phyloP scores from a whole-genome alignment of 1,140 invertebrate genomes.

The Atta texana region DNA sequence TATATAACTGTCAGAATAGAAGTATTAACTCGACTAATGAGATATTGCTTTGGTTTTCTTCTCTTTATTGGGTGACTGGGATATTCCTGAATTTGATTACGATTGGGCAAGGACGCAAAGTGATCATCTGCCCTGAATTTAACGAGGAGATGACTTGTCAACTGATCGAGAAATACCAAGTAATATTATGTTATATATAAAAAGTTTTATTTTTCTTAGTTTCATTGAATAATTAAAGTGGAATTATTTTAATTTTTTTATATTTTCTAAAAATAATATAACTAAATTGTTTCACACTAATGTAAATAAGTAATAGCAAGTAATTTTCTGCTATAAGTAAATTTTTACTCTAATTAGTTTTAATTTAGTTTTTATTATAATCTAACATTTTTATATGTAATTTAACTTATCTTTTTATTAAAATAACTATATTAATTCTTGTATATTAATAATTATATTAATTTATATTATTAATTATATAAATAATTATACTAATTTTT shows the following conservation, averaged over 20 bases:
- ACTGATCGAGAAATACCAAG: constrained; percentile 84
- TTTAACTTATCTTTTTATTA: too few species aligned
- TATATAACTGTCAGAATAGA: neutral
- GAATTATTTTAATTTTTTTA: neutral
- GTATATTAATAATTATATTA: too few species aligned
- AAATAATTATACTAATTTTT: neutral
- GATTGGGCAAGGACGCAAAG: constrained; percentile 79
- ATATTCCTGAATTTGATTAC: constrained; percentile 35
- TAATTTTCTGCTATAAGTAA: neutral
- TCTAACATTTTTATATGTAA: too few species aligned
- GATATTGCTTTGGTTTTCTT: constrained; percentile 68
- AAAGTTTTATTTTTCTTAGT: too few species aligned
- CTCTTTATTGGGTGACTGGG: constrained; percentile 77
- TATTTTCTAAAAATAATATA: neutral
- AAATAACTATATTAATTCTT: too few species aligned
- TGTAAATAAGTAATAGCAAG: neutral
- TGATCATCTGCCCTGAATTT: constrained; percentile 86
- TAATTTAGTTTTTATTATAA: too few species aligned
- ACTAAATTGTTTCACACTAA: neutral
- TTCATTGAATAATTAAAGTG: neutral
- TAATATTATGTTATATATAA: constrained; percentile 39
- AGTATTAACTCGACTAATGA: neutral
- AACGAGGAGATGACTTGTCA: constrained; percentile 86
- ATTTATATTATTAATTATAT: too few species aligned
- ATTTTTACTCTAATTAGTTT: neutral